Percentiles rank a stretch among this genome's conserved stretches.
phyloP scores from a whole-genome alignment of 1,140 invertebrate genomes.

The Caenorhabditis latens region DNA sequence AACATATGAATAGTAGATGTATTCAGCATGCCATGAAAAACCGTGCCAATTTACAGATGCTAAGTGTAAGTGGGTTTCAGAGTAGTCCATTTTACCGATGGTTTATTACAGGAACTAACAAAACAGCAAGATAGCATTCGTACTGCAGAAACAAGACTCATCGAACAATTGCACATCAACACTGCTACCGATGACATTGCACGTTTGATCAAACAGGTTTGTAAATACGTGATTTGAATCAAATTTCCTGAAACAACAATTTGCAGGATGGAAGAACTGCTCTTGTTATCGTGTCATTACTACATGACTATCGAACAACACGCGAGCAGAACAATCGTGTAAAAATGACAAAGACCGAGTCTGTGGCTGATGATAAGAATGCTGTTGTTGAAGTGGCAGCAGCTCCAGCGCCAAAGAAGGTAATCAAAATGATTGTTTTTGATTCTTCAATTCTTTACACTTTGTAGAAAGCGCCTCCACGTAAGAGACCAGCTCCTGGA shows the following conservation, averaged over 20 bases:
- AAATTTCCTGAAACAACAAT: not conserved
- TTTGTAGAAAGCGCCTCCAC: slow-evolving; percentile 9
- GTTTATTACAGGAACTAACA: slow-evolving; percentile 13
- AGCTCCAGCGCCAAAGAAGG: not conserved
- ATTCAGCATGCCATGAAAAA: slow-evolving; percentile 29
- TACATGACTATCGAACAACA: slow-evolving; percentile 31
- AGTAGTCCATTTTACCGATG: too few relatives aligned
- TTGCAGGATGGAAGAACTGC: slow-evolving; percentile 39
- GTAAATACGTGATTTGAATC: not conserved
- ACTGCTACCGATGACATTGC: slow-evolving; percentile 38
- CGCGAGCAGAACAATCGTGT: slow-evolving; percentile 31
- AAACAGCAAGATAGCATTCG: slow-evolving; percentile 36
- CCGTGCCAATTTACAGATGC: not conserved
- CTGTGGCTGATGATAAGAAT: not conserved
- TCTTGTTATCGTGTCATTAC: slow-evolving; percentile 16
- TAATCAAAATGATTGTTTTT: not conserved
- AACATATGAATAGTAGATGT: slow-evolving; percentile 34
- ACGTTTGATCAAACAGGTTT: slow-evolving; percentile 36
- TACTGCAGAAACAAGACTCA: slow-evolving; percentile 34
- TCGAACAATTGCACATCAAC: slow-evolving; percentile 41
- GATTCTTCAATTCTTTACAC: not conserved
- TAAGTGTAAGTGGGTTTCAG: not conserved
- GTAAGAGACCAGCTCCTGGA: not conserved
- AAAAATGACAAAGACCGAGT: not conserved
- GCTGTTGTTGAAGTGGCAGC: too few relatives aligned